These are phyloP conservation scores for Ophiodon elongatus DNA, from an alignment of 2,113 vertebrate genomes.

Conservation along the genomic window DNA sequence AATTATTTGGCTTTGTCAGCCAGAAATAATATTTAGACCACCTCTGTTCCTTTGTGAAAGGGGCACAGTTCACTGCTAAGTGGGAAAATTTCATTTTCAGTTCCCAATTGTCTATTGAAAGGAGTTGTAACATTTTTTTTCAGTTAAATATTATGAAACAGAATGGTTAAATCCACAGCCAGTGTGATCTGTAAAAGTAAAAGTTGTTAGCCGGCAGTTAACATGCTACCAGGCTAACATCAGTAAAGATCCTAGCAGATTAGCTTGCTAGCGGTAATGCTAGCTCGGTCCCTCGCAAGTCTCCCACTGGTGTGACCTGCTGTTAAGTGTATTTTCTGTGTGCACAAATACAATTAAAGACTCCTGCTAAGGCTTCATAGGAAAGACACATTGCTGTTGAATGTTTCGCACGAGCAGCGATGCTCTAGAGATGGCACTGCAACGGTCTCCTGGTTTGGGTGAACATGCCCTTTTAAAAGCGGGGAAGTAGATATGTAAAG, in stretches of 20 bases:
- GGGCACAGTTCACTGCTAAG: background rate
- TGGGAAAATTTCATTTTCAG: background rate
- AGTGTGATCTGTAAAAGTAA: background rate
- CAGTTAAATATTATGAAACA: background rate
- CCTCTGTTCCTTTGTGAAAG: background rate
- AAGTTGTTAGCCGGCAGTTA: background rate
- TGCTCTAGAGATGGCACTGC: background rate
- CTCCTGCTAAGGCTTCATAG: too few relatives aligned
- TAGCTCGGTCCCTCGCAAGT: background rate
- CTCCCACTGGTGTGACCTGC: background rate
- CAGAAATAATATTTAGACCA: background rate
- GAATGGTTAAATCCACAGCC: background rate
- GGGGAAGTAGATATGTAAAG: background rate
- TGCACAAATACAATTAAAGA: background rate
- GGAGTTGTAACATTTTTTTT: accelerated
- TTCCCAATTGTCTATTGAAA: background rate
- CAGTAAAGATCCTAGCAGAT: background rate
- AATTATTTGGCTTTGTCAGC: background rate
- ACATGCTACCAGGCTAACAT: background rate
- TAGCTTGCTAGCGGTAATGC: background rate
- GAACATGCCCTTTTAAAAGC: too few relatives aligned
- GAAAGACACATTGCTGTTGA: background rate
- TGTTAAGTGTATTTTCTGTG: background rate
- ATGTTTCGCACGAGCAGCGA: background rate
- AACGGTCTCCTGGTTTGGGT: too few relatives aligned